phyloP scores from a whole-genome alignment of 2,888 invertebrate species.

The Xestia sexstrigata region DNA sequence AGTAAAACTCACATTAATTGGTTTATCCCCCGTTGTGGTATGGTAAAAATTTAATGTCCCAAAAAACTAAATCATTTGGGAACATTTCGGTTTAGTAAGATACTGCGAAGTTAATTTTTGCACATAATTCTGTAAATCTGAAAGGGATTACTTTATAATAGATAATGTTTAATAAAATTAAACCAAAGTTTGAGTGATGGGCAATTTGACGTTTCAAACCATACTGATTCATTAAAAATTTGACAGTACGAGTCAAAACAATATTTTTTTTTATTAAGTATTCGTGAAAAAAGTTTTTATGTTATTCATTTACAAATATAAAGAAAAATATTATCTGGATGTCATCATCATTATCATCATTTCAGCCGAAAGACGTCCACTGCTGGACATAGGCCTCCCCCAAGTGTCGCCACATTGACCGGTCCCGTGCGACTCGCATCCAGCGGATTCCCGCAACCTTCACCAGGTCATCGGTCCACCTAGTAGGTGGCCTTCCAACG shows the following conservation, averaged over 20 bases:
- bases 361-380: too few relatives aligned
- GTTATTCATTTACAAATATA: not conserved
- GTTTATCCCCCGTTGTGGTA: constrained; percentile 49
- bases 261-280: not conserved
- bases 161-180: not conserved
- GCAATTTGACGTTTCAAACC: constrained; percentile 59
- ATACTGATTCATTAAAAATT: constrained; percentile 63
- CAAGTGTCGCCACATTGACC: too few relatives aligned
- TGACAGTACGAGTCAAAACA: constrained; percentile 42
- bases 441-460: too few relatives aligned
- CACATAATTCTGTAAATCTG: constrained; percentile 51
- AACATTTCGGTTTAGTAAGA: constrained; percentile 48
- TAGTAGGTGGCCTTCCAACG: too few relatives aligned
- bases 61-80: constrained; percentile 40
- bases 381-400: too few relatives aligned
- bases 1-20: constrained; percentile 47
- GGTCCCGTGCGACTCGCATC: too few relatives aligned
- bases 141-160: not conserved
- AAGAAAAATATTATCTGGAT: too few relatives aligned
- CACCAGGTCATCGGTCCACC: too few relatives aligned
- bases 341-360: too few relatives aligned
- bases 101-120: constrained; percentile 36
- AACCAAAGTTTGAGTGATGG: not conserved
- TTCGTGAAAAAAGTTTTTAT: constrained; percentile 28
- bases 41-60: constrained; percentile 53